A percentile compares a stretch with the other conserved stretches of the same genome.
Conservation (phyloP, 2,113 vertebrate species). For the Microtus ochrogaster region DNA sequence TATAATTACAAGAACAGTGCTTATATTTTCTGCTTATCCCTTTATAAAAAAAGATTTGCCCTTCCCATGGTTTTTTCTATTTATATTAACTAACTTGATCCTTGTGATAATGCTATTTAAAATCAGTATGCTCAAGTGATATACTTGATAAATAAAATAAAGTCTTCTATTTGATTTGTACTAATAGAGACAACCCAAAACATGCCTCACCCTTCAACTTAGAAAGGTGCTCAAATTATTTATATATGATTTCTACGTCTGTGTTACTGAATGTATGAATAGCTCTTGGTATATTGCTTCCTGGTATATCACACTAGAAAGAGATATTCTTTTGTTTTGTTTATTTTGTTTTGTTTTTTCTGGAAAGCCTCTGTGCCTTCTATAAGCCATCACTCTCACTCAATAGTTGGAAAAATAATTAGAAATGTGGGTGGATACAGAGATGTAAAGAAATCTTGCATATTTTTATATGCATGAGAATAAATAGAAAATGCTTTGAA, state of each 20-base stretch:
- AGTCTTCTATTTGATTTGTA: conserved; percentile 68
- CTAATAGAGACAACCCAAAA: conserved; percentile 12
- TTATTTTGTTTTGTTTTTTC: background rate
- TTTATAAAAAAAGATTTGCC: conserved; percentile 54
- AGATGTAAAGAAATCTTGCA: background rate
- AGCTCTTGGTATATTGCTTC: background rate
- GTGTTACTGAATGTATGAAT: background rate
- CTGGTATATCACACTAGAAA: background rate
- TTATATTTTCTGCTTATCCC: conserved; percentile 81
- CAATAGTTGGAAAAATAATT: too few relatives aligned
- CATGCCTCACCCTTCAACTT: conserved; percentile 11
- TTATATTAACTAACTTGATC: conserved; percentile 66
- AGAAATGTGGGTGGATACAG: background rate
- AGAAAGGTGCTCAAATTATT: conserved; percentile 42
- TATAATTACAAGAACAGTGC: conserved; percentile 21
- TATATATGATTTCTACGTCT: conserved; percentile 33
- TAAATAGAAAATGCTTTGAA: background rate
- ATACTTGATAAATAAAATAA: conserved; percentile 72
- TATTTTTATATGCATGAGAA: background rate
- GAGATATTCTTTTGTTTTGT: background rate
- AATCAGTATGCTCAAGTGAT: conserved; percentile 68
- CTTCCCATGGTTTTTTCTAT: conserved; percentile 70
- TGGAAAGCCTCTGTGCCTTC: background rate
- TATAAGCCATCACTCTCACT: background rate
- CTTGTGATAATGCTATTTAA: conserved; percentile 70